Evolutionary conservation across 2,113 vertebrate species (phyloP).

Genomic region (Lepus europaeus): DNA sequence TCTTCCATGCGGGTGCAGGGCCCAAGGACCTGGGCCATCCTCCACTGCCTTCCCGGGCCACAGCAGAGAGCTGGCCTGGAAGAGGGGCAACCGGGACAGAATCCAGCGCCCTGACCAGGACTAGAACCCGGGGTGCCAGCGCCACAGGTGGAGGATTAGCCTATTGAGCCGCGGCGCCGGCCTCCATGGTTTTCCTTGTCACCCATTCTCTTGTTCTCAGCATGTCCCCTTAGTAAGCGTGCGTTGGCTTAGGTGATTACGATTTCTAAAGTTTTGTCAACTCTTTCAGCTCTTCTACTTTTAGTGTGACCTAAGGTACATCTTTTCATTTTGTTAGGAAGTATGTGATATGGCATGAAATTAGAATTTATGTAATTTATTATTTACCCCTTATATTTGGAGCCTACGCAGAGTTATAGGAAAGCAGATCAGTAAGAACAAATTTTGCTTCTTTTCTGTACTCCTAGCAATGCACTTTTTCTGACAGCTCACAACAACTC

Average conservation of each 20-base stretch:
- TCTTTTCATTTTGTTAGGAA: constrained; percentile 6
- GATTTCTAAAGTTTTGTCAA: neutral
- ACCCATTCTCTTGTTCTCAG: neutral
- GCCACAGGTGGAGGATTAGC: no score
- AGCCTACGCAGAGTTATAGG: neutral
- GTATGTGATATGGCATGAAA: neutral
- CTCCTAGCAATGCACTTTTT: neutral
- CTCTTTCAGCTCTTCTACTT: constrained; percentile 22
- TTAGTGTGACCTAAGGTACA: neutral
- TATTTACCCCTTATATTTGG: neutral
- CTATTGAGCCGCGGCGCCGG: no score
- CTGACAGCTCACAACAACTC: neutral
- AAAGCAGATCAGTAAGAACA: neutral
- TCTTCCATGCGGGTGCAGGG: no score
- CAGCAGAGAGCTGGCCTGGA: no score
- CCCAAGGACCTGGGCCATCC: no score
- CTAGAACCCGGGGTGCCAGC: no score
- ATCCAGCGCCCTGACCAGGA: no score
- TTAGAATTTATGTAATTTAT: neutral
- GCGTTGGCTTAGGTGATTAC: constrained; percentile 16
- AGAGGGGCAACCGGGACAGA: no score
- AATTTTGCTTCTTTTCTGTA: neutral
- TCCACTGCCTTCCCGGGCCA: no score
- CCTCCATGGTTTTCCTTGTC: neutral
- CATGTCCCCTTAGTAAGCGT: neutral